Evolutionary conservation across 2,113 vertebrate species (phyloP), one percentile per base, ranked within the genome.

Genomic region (Maccullochella peelii): DNA sequence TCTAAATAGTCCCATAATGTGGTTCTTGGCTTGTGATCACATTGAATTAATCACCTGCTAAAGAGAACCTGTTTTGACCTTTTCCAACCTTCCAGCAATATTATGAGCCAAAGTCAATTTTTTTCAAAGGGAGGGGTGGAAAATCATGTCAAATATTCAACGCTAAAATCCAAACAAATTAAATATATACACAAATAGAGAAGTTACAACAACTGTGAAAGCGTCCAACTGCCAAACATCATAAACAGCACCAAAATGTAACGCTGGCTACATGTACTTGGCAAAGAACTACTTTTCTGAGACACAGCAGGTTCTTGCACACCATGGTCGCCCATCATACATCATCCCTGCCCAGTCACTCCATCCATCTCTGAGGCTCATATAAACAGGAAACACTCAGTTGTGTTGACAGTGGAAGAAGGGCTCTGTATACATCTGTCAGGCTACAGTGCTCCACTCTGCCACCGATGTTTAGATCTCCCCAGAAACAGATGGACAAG

Each of bases 341-440:
- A 84, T 85, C 80, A 84, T 15, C 50, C 59, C 14, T 30, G 52
- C 70, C 49, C 62, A 21, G 71, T 72, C 77, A 62, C 70, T 61
- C 80, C 77, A 95, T 93, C 77, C 77, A 79, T 94, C 93, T 92
- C 74, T 7, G 49, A 58, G 23, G 58, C 82, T 80, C 59, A 63
- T 78, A 90, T 95, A 96, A 94, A 95, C 93, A 95, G 92, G 91
- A 94, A 94, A 89, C 90, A 90, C 89, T 93, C 78, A 63, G 85
- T 38, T 67, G 88, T 87, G 88, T 92, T 91, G 91, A 93, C 88
- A 92, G 90, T 79, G 84, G 89, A 88, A 89, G 81, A 83, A 73
- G 88, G 77, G 84, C 74, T 87, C 74, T 86, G 75, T 92, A 91
- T 77, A 93, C 90, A 90, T 74, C 79, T 80, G 82, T 90, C 78